Conservation (phyloP, 2,113 vertebrate genomes). For the Arenaria interpres region DNA sequence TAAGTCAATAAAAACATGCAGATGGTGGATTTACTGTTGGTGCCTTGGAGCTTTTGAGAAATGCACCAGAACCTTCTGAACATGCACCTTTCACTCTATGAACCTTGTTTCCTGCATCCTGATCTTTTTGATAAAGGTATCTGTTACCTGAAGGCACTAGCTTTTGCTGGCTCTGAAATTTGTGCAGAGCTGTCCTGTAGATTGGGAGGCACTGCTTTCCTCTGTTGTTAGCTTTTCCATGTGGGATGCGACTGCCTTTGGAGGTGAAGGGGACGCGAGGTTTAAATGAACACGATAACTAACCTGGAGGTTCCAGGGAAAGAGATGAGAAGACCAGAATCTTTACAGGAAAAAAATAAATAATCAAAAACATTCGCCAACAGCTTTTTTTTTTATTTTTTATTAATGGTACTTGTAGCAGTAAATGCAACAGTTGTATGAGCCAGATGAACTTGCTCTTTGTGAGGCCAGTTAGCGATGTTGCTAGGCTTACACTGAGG, state of each 20-base stretch:
- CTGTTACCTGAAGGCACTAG: neutral
- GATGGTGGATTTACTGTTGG: neutral
- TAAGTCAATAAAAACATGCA: neutral
- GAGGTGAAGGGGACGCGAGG: neutral
- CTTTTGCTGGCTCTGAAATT: neutral
- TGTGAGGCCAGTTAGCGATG: neutral
- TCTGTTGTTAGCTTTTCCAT: neutral
- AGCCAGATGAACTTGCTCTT: neutral
- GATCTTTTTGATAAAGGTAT: neutral
- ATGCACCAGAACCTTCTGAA: neutral
- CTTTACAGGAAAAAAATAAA: neutral
- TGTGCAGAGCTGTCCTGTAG: neutral
- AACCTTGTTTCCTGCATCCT: neutral
- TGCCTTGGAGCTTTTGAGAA: neutral
- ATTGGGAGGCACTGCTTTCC: neutral
- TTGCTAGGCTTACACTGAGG: neutral
- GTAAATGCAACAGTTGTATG: neutral
- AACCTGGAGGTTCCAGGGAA: neutral
- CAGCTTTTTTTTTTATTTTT: neutral
- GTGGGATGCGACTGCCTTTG: neutral
- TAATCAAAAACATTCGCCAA: neutral
- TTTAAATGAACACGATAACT: neutral
- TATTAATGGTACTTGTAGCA: neutral
- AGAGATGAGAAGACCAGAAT: neutral
- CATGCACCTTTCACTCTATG: neutral